Conservation (phyloP, 2,888 invertebrate species). For the Branchipolynoe longqiensis region DNA sequence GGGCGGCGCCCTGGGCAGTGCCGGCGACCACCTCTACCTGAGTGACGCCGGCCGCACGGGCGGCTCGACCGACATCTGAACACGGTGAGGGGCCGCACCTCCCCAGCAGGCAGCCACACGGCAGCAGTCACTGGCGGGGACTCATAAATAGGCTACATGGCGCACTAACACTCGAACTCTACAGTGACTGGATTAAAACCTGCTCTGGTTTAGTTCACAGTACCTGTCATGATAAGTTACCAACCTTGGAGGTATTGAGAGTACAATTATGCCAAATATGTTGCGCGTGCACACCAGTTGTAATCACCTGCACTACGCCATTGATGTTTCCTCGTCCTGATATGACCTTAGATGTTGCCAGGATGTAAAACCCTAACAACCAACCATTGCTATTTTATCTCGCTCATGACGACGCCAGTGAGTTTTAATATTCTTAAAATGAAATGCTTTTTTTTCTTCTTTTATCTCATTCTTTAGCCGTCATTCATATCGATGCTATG, state of each 20-base stretch:
- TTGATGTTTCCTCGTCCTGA: no score
- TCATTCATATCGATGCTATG: background rate
- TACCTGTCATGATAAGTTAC: background rate
- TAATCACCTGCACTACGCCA: no score
- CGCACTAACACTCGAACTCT: background rate
- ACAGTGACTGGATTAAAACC: background rate
- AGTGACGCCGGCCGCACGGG: background rate
- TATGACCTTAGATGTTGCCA: no score
- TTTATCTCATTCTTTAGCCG: no score
- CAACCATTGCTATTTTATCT: no score
- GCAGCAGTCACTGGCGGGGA: background rate
- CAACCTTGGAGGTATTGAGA: background rate
- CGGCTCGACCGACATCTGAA: constrained; percentile 11
- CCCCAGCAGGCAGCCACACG: background rate
- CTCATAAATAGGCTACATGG: background rate
- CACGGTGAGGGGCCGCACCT: background rate
- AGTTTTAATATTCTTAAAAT: no score
- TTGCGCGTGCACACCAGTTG: no score
- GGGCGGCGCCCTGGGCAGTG: background rate
- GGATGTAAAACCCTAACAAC: no score
- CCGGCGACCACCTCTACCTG: constrained; percentile 1
- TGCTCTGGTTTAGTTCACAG: background rate
- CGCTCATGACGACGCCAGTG: no score
- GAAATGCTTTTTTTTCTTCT: background rate
- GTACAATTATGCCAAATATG: background rate